phyloP scores from a whole-genome alignment of 2,113 vertebrate genomes.

The Chloropsis cyanopogon region DNA sequence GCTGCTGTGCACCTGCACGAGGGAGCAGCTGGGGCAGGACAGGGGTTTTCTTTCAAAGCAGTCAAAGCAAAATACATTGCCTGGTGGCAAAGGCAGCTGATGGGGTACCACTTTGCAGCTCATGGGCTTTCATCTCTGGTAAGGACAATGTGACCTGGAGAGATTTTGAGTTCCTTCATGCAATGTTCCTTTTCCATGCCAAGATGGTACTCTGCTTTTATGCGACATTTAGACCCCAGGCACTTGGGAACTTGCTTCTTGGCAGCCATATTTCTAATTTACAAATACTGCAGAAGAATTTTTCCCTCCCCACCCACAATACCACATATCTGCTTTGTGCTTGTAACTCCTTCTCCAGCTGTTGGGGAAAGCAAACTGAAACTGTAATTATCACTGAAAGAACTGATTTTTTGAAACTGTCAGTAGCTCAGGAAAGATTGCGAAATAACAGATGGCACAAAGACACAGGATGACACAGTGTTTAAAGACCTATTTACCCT shows the following conservation, averaged over 20 bases:
- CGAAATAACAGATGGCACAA: not conserved
- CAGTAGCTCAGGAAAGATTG: not conserved
- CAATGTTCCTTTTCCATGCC: not conserved
- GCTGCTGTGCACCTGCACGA: not conserved
- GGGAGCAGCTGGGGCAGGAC: not conserved
- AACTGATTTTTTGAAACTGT: not conserved
- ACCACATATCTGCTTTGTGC: not conserved
- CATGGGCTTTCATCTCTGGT: not conserved
- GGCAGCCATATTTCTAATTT: conserved; percentile 1
- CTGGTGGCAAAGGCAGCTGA: not conserved
- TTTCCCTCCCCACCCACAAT: not conserved
- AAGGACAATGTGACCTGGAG: not conserved
- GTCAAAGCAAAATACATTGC: conserved; percentile 3
- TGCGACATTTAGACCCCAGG: not conserved
- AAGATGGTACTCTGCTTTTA: not conserved
- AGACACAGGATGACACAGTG: not conserved
- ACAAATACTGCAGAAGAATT: not conserved
- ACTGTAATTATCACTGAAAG: not conserved
- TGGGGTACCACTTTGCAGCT: not conserved
- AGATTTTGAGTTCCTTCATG: not conserved
- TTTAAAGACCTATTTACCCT: not conserved
- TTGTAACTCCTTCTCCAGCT: not conserved
- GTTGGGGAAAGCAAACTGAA: not conserved
- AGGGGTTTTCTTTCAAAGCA: conserved; percentile 13
- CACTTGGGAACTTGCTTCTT: not conserved